These are phyloP conservation scores for Tauraco erythrolophus DNA, from an alignment of 2,113 vertebrate genomes.

Conservation along the genomic window DNA sequence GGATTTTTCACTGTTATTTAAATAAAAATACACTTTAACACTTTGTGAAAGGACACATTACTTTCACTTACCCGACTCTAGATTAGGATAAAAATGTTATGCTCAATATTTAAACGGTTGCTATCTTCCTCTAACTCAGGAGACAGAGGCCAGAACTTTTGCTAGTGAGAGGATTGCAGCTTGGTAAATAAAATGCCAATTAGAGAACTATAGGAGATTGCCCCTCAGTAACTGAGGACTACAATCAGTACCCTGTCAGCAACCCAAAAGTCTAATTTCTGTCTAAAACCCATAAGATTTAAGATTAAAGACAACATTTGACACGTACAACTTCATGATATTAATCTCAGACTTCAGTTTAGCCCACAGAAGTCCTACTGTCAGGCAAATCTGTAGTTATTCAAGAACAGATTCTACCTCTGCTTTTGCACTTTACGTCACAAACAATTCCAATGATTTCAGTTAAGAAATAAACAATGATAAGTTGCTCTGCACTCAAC, in stretches of 20 bases:
- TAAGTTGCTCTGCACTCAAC: background rate
- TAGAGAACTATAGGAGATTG: background rate
- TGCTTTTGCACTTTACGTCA: background rate
- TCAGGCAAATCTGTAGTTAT: background rate
- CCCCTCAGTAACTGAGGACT: background rate
- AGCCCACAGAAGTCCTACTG: background rate
- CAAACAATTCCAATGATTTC: background rate
- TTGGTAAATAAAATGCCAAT: background rate
- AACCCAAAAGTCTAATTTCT: background rate
- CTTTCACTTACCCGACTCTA: background rate
- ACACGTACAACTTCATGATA: background rate
- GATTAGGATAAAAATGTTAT: background rate
- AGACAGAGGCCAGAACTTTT: background rate
- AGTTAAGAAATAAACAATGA: background rate
- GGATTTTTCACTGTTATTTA: background rate
- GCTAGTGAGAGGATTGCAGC: background rate
- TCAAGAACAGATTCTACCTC: background rate
- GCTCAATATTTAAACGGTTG: background rate
- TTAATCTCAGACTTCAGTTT: background rate
- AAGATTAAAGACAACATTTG: background rate
- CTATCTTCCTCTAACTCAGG: background rate
- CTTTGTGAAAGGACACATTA: background rate
- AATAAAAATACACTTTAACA: background rate
- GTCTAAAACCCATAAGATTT: background rate
- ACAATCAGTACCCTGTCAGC: background rate